Conservation (phyloP, 2,888 invertebrate species). For the Cordylochernes scorpioides region DNA sequence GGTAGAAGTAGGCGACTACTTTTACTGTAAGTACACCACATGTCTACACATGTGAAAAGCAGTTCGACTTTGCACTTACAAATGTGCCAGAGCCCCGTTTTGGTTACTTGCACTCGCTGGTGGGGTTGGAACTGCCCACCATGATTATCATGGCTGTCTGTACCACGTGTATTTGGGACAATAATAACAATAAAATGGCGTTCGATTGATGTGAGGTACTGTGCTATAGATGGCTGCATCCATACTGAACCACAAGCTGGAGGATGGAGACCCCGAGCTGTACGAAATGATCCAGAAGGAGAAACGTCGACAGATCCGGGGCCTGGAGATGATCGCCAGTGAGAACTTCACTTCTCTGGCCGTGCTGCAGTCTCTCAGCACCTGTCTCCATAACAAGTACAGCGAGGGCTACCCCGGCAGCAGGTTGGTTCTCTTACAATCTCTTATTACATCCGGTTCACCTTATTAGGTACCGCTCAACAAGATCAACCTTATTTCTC, state of each 20-base stretch:
- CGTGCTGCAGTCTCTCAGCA: constrained; percentile 24
- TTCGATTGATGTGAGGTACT: too few species aligned
- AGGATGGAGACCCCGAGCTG: constrained; percentile 57
- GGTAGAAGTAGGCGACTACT: too few species aligned
- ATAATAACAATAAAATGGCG: too few species aligned
- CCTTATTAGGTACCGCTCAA: background rate
- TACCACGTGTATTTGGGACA: too few species aligned
- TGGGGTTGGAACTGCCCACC: too few species aligned
- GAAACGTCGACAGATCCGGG: constrained; percentile 49
- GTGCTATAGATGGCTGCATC: too few species aligned
- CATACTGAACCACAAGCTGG: constrained; percentile 10
- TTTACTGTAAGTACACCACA: too few species aligned
- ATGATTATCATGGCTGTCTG: too few species aligned
- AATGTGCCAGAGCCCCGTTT: too few species aligned
- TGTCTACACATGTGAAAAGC: too few species aligned
- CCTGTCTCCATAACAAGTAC: constrained; percentile 31
- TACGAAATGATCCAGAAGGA: constrained; percentile 53
- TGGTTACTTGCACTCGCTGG: too few species aligned
- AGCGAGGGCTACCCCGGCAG: constrained; percentile 23
- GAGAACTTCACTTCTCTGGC: constrained; percentile 29
- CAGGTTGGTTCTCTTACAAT: constrained; percentile 7
- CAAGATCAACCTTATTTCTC: background rate
- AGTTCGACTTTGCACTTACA: too few species aligned
- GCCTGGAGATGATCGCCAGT: constrained; percentile 87
- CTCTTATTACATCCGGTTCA: background rate